Percentiles rank a stretch among this genome's conserved stretches.
Conservation (phyloP, 2,888 invertebrate genomes). For the Balanococcus diminutus region DNA sequence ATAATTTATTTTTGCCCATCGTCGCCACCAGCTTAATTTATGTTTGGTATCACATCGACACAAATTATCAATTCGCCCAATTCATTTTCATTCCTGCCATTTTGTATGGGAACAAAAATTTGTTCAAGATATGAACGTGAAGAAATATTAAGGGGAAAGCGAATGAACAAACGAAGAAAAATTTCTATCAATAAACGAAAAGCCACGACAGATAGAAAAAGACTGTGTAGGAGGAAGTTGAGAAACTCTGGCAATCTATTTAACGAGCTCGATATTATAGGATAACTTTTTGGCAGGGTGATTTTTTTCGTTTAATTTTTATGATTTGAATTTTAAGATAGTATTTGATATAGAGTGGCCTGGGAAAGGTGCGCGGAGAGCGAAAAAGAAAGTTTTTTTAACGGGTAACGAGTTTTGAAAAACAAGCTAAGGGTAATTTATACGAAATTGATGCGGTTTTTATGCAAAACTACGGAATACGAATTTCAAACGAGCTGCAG, state of each 20-base stretch:
- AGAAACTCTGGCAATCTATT: constrained; percentile 6
- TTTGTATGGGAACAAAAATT: too few relatives aligned
- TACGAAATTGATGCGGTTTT: constrained; percentile 28
- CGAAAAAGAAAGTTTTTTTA: neutral
- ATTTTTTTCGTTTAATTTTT: constrained; percentile 30
- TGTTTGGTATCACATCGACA: too few relatives aligned
- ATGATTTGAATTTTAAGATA: constrained; percentile 26
- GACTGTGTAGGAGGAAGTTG: neutral
- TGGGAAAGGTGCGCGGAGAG: neutral
- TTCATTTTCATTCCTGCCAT: too few relatives aligned
- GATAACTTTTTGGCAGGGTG: constrained; percentile 19
- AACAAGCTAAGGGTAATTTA: constrained; percentile 21
- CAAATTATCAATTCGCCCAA: too few relatives aligned
- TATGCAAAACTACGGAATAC: constrained; percentile 1
- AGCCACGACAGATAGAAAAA: neutral
- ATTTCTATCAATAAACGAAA: neutral
- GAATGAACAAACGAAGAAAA: neutral
- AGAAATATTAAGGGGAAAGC: too few relatives aligned
- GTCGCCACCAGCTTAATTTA: too few relatives aligned
- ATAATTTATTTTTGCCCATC: too few relatives aligned
- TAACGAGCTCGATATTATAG: constrained; percentile 19
- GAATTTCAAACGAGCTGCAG: neutral
- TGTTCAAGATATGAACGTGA: too few relatives aligned
- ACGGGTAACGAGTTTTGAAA: constrained; percentile 20
- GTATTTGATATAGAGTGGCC: neutral